Evolutionary conservation across 2,797 vertebrate genomes (phyloP), one percentile per base, ranked within the genome.

Genomic region (Ispidina picta): DNA sequence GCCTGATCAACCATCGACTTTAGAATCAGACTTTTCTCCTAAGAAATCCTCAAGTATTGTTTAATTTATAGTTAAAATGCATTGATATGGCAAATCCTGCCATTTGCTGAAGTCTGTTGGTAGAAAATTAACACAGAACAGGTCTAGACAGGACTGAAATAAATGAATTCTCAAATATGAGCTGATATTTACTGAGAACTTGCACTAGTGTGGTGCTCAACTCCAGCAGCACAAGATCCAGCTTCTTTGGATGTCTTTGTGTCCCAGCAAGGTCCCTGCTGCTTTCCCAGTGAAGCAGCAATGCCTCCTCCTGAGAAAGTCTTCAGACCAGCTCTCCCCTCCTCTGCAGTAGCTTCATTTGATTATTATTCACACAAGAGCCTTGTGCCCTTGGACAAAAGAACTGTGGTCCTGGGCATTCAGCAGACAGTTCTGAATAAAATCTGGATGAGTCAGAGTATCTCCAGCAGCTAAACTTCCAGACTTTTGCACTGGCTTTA

Each of bases 161-260:
- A 79, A 79, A 93, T 58, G 56, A 76, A 66, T 83, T 92, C 69
- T 78, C 41, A 78, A 83, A 56, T 56, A 78, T 35, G 33, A 92
- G 60, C 37, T 68, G 91, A 88, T 74, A 59, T 44, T 63, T 55
- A 55, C 10, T 69, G 65, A 93, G 90, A 86, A 64, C 16, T 71
- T 52, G 23, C 14, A 92, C 71, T 48, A 69, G 33, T 86, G 41
- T 76, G 10, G 31, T 84, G 26, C 43, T 88, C 2, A 5, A 29
- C 28, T 82, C 56, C 76, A 68, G 60, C 41, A 79, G 33, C 88
- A 86, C 37, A 73, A 81, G 15, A 69, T 54, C 49, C 37, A 81
- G 26, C 21, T 54, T 73, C 19, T 46, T 65, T 31, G 25, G 8
- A 22, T 48, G n/a, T 49, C 37, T 74, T 58, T 60, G 12, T 65